These are phyloP conservation scores for Hylaea fasciaria DNA, from an alignment of 2,888 invertebrate species.

Conservation along the genomic window DNA sequence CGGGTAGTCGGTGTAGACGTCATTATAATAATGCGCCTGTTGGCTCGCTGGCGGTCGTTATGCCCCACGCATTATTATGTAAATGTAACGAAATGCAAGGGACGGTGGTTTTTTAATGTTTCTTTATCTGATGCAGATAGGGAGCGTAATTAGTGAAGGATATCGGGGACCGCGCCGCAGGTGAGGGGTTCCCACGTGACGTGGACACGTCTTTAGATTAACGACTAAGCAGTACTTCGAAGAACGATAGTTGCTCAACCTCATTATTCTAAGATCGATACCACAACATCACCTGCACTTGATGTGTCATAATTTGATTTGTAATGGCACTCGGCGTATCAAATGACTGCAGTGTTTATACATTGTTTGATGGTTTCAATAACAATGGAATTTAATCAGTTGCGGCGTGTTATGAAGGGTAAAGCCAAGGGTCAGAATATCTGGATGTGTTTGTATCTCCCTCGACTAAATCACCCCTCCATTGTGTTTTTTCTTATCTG, in stretches of 20 bases:
- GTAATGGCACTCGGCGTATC: conserved; percentile 36
- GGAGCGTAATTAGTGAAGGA: conserved; percentile 76
- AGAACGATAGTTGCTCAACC: conserved; percentile 8
- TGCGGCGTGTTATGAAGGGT: conserved; percentile 67
- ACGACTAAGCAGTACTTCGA: not conserved
- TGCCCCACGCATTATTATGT: conserved; percentile 82
- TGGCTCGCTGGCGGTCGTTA: conserved; percentile 70
- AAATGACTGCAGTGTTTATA: conserved; percentile 61
- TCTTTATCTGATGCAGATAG: conserved; percentile 79
- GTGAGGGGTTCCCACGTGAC: conserved; percentile 73
- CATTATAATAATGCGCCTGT: conserved; percentile 73
- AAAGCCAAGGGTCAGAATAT: conserved; percentile 63
- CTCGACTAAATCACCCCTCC: conserved; percentile 59
- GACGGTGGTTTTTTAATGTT: conserved; percentile 65
- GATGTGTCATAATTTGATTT: conserved; percentile 29
- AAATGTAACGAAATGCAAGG: conserved; percentile 79
- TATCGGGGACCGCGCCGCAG: conserved; percentile 61
- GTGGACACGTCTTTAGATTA: conserved; percentile 2
- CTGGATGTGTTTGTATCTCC: conserved; percentile 63
- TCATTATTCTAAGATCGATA: conserved; percentile 5
- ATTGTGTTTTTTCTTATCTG: conserved; percentile 69
- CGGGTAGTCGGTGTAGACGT: conserved; percentile 48
- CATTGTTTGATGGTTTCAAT: conserved; percentile 68
- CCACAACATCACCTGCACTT: conserved; percentile 20
- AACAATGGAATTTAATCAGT: conserved; percentile 79